Conservation (phyloP, 2,888 invertebrate species). For the Resseliella maxima region DNA sequence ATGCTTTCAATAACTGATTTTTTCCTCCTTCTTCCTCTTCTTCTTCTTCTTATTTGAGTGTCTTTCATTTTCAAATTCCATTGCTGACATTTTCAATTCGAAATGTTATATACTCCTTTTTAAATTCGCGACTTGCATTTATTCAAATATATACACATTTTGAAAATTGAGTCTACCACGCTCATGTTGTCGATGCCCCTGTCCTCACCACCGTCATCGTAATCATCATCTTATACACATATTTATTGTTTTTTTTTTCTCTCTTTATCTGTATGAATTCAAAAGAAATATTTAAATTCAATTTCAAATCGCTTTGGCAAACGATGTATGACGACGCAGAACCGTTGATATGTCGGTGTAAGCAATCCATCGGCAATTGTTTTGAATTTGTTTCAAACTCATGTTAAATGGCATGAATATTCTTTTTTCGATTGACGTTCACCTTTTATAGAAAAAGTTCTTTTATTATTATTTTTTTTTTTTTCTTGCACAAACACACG, state of each 20-base stretch:
- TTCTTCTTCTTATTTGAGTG: no score
- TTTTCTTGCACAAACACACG: no score
- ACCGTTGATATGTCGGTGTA: not conserved
- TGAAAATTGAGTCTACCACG: not conserved
- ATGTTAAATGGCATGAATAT: constrained; percentile 16
- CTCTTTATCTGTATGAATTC: not conserved
- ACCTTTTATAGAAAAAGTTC: constrained; percentile 16
- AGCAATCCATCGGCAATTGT: constrained; percentile 36
- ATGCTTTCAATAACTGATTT: not conserved
- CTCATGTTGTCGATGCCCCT: no score
- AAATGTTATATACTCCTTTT: not conserved
- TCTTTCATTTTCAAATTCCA: not conserved
- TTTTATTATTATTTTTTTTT: not conserved
- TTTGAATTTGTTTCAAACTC: not conserved
- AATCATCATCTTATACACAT: no score
- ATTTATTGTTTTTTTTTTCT: not conserved
- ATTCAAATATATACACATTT: not conserved
- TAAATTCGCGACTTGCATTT: not conserved
- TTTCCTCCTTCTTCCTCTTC: not conserved
- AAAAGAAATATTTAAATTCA: constrained; percentile 23
- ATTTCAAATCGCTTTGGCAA: not conserved
- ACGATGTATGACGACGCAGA: not conserved
- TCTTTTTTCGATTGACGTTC: constrained; percentile 30
- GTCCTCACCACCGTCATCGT: no score
- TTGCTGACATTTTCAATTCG: constrained; percentile 31